phyloP scores from a whole-genome alignment of 37 sponge, comb jelly and placozoan species.

The Crambe crambe region DNA sequence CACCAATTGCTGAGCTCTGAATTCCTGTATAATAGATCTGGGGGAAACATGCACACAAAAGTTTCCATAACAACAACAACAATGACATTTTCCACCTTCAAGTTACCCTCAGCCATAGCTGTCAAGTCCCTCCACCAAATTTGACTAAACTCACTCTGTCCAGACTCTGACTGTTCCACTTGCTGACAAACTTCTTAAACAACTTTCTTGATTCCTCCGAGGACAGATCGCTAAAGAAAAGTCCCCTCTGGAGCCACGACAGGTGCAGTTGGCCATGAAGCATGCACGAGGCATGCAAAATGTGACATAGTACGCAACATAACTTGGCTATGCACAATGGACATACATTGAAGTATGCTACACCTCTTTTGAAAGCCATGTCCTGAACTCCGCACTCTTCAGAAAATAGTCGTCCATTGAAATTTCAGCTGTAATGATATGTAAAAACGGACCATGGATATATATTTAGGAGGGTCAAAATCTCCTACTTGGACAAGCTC shows the following conservation, averaged over 20 bases:
- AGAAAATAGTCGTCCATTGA: constrained; percentile 69
- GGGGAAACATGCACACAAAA: neutral
- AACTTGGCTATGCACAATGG: neutral
- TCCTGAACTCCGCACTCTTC: constrained; percentile 82
- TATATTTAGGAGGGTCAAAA: neutral
- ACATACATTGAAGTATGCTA: neutral
- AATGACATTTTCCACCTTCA: too few species aligned
- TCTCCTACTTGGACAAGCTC: neutral
- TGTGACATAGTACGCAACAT: neutral
- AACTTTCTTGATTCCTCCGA: constrained; percentile 70
- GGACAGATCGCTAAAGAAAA: constrained; percentile 68
- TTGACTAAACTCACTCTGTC: constrained; percentile 46
- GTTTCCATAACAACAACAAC: too few species aligned
- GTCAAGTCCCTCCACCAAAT: too few species aligned
- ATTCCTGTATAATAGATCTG: constrained; percentile 79
- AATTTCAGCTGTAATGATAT: constrained; percentile 38
- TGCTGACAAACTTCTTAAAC: constrained; percentile 80
- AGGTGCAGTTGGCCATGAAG: neutral
- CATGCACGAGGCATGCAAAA: neutral
- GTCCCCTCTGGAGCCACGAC: constrained; percentile 22
- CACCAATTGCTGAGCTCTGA: constrained; percentile 41
- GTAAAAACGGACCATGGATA: too few species aligned
- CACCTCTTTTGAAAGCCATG: constrained; percentile 85
- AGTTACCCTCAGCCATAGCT: too few species aligned
- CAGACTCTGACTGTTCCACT: constrained; percentile 78